Conservation (phyloP, 2,888 invertebrate genomes). For the Pheosia tremula region DNA sequence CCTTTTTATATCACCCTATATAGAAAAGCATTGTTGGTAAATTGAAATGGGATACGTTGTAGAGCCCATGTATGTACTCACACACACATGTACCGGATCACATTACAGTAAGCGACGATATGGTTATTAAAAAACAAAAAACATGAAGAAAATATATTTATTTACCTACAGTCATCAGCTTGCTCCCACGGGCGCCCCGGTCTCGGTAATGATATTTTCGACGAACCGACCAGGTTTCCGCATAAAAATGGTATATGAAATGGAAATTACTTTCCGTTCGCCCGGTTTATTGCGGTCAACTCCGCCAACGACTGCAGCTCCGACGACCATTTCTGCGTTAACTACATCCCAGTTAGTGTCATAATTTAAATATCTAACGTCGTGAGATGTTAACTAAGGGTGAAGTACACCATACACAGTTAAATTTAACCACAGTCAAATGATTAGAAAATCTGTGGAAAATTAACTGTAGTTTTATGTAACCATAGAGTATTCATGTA, state of each 20-base stretch:
- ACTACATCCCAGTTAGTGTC: conserved; percentile 11
- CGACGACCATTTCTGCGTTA: conserved; percentile 20
- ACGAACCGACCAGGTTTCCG: conserved; percentile 43
- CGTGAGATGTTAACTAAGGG: conserved; percentile 15
- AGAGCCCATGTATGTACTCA: background rate
- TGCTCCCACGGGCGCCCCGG: conserved; percentile 24
- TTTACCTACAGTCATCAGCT: background rate
- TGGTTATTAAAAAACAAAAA: background rate
- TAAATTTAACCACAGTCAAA: too few relatives aligned
- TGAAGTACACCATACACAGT: too few relatives aligned
- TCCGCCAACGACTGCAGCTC: conserved; percentile 43
- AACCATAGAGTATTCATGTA: too few relatives aligned
- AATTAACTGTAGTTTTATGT: too few relatives aligned
- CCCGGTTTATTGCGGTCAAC: conserved; percentile 57
- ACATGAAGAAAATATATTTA: background rate
- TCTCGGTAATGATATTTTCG: conserved; percentile 40
- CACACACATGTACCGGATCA: too few relatives aligned
- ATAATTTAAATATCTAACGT: background rate
- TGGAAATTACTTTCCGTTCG: conserved; percentile 63
- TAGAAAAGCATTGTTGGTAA: background rate
- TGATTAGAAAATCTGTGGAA: too few relatives aligned
- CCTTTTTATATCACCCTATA: too few relatives aligned
- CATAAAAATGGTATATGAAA: conserved; percentile 69
- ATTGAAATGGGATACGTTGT: conserved; percentile 3
- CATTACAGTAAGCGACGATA: too few relatives aligned